Evolutionary conservation across 2,888 invertebrate genomes (phyloP).

Genomic region (Conus canariensis): DNA sequence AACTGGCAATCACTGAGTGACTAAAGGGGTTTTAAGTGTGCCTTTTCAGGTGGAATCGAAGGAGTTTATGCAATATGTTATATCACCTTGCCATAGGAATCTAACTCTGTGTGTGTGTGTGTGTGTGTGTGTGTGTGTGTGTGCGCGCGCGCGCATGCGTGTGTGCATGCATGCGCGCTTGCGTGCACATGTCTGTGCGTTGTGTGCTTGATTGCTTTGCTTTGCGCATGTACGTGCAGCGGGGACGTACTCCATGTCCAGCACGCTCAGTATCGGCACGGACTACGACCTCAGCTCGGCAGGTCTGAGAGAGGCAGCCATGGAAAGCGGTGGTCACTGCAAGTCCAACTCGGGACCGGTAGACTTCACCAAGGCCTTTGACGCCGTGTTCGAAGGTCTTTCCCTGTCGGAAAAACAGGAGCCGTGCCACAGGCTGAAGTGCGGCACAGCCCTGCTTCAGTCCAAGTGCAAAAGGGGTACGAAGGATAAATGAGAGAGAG

Average conservation of each 20-base stretch:
- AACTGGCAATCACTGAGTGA: too few species aligned
- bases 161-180: too few species aligned
- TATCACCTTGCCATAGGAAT: too few species aligned
- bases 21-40: too few species aligned
- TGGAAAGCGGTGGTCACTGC: constrained; percentile 84
- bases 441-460: constrained; percentile 65
- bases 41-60: too few species aligned
- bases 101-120: too few species aligned
- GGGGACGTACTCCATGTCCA: constrained; percentile 82
- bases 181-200: too few species aligned
- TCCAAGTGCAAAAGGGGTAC: constrained; percentile 61
- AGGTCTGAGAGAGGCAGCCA: constrained; percentile 83
- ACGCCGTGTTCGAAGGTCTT: constrained; percentile 51
- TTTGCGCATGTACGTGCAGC: constrained; percentile 53
- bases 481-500: not conserved
- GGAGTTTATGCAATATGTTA: too few species aligned
- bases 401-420: constrained; percentile 50
- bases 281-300: constrained; percentile 86
- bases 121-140: too few species aligned
- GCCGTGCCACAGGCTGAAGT: constrained; percentile 53
- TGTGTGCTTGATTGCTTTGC: not conserved
- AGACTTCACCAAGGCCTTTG: constrained; percentile 83
- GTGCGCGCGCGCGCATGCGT: too few species aligned
- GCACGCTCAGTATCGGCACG: constrained; percentile 85
- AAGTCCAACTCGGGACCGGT: constrained; percentile 84